phyloP scores from a whole-genome alignment of 2,888 invertebrate species.

The Chelonus formosanus region DNA sequence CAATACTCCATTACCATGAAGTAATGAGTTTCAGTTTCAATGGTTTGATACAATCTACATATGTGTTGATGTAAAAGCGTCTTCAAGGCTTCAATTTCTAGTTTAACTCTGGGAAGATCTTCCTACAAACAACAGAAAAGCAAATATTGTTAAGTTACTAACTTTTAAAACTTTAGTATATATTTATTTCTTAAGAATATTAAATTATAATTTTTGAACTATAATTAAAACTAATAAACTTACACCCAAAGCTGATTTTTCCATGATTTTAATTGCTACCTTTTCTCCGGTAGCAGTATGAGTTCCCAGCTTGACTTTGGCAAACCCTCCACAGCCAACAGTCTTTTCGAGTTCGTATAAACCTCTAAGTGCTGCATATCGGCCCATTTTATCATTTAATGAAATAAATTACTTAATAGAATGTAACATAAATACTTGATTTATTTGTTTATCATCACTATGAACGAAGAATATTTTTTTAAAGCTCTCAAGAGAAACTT shows the following conservation, averaged over 20 bases:
- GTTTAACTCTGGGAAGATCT: constrained; percentile 76
- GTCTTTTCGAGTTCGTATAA: constrained; percentile 76
- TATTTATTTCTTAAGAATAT: background rate
- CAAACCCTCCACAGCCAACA: constrained; percentile 81
- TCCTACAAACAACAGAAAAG: constrained; percentile 65
- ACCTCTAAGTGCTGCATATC: constrained; percentile 69
- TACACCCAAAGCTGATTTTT: constrained; percentile 76
- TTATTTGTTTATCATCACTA: background rate
- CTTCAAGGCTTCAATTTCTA: constrained; percentile 79
- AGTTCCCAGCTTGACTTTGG: constrained; percentile 79
- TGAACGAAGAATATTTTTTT: background rate
- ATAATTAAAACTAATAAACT: constrained; percentile 46
- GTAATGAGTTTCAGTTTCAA: constrained; percentile 78
- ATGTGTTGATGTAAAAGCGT: constrained; percentile 77
- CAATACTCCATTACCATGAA: constrained; percentile 86
- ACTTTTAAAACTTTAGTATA: background rate
- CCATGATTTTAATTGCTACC: constrained; percentile 85
- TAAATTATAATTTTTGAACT: background rate
- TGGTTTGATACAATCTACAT: constrained; percentile 80
- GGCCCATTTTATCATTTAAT: constrained; percentile 62
- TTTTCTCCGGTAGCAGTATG: constrained; percentile 82
- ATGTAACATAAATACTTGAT: background rate
- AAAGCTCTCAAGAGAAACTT: constrained; percentile 24
- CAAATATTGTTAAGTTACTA: background rate
- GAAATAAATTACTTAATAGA: background rate